Conservation (phyloP, 2,888 invertebrate species). For the Erpobdella octoculata region DNA sequence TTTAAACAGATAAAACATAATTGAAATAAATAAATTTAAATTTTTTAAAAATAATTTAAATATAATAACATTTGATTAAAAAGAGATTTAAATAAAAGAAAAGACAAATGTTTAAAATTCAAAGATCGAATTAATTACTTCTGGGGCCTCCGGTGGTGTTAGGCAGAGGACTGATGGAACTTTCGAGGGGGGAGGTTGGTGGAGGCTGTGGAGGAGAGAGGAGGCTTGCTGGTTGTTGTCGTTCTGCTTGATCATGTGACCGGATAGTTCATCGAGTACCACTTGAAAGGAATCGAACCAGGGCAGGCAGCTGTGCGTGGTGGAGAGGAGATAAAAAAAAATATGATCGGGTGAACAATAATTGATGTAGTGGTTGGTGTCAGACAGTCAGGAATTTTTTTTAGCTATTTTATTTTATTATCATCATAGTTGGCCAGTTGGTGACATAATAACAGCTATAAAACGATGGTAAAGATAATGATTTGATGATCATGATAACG, state of each 20-base stretch:
- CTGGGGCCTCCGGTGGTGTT: slow-evolving; percentile 1
- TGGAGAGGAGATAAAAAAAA: not conserved
- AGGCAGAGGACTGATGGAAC: not conserved
- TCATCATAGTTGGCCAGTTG: too few species aligned
- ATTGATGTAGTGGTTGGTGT: not conserved
- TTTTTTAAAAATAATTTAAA: too few species aligned
- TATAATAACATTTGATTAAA: not conserved
- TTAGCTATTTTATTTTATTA: too few species aligned
- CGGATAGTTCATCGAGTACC: not conserved
- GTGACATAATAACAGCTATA: too few species aligned
- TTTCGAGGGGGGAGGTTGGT: not conserved
- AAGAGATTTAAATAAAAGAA: not conserved
- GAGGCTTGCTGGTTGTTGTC: not conserved
- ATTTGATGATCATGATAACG: too few species aligned
- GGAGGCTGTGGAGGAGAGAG: not conserved
- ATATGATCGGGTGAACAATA: not conserved
- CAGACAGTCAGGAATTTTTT: too few species aligned
- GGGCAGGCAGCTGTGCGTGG: slow-evolving; percentile 4
- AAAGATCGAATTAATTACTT: not conserved
- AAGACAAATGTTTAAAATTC: not conserved
- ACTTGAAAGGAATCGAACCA: not conserved
- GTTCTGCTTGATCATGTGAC: not conserved
- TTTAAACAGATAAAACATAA: too few species aligned
- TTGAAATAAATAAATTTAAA: too few species aligned
- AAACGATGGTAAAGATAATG: too few species aligned